Evolutionary conservation across 2,888 invertebrate species (phyloP), one percentile per base, ranked within the genome.

Genomic region (Sialis fuliginosa): DNA sequence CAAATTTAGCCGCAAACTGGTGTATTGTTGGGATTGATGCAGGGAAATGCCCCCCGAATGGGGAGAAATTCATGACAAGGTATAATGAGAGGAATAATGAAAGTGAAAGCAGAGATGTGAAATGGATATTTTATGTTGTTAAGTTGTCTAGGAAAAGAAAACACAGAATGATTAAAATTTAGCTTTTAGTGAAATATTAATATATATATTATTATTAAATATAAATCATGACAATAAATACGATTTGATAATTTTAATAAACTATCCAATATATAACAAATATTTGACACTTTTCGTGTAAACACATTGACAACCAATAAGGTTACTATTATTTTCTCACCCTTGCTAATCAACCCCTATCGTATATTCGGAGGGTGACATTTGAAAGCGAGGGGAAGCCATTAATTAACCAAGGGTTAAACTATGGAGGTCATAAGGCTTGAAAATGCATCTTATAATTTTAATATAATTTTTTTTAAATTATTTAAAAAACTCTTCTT

Each of bases 41-140:
- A 56, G 82, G 80, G 62, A 81, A 84, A 66, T 78, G 86, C 57
- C 81, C 79, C 57, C 83, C 82, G 64, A 87, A 88, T 54, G 86
- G 85, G 58, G 86, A 77, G 69, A 88, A 88, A 71, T 88, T 88
- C 88, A 88, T 88, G 37, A 7, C 7, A 37, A 37, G 12, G 12
- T 10, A 6, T n/a, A 8, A 37, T 37, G 12, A 10, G 8, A 7
- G 37, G 37, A 37, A 10, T 37, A n/a, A 37, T n/a, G 37, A 37
- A 6, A 37, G 12, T 7, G 8, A n/a, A 9, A 32, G 32, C 30
- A 42, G 32, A n/a, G 31, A 10, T 42, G 7, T 4, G 13, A 30
- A 9, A n/a, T 31, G 31, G 31, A 30, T n/a, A 42, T 30, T 54
- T 53, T 57, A 61, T 58, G 62, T 57, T 63, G 56, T 55, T 54